These are phyloP conservation scores for Drosophila mercatorum DNA, from an alignment of 2,888 invertebrate genomes.

Conservation along the genomic window DNA sequence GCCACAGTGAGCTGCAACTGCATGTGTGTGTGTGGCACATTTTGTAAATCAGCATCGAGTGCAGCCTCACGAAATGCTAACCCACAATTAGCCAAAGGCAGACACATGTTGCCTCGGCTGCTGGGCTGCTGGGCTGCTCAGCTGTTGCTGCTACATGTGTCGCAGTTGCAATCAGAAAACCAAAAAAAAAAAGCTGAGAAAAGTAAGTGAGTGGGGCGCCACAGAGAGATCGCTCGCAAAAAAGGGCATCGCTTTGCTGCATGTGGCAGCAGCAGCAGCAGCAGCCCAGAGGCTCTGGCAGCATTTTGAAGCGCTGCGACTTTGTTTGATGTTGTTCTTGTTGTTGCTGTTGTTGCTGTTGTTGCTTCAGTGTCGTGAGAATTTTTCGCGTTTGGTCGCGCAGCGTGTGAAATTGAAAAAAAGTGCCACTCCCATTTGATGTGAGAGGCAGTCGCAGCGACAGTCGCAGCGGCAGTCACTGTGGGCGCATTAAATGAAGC, in stretches of 20 bases:
- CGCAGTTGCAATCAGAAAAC: conserved; percentile 55
- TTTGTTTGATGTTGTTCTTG: conserved; percentile 48
- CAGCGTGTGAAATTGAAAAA: conserved; percentile 81
- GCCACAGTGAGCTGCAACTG: conserved; percentile 32
- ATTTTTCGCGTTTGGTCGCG: conserved; percentile 80
- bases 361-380: conserved; percentile 82
- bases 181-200: conserved; percentile 5
- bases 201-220: conserved; percentile 57
- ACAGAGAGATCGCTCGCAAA: conserved; percentile 25
- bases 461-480: neutral
- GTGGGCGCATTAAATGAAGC: conserved; percentile 48
- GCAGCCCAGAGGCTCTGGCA: conserved; percentile 36
- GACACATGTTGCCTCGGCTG: conserved; percentile 57
- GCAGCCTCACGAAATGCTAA: conserved; percentile 53
- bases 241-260: conserved; percentile 39
- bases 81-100: conserved; percentile 69
- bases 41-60: conserved; percentile 27
- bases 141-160: conserved; percentile 50
- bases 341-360: conserved; percentile 43
- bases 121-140: conserved; percentile 12
- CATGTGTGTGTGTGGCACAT: conserved; percentile 38
- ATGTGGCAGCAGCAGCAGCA: conserved; percentile 55
- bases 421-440: conserved; percentile 41
- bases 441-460: conserved; percentile 5
- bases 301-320: conserved; percentile 52